These are phyloP conservation scores for Perca flavescens DNA, from an alignment of 2,113 vertebrate genomes.

Conservation along the genomic window DNA sequence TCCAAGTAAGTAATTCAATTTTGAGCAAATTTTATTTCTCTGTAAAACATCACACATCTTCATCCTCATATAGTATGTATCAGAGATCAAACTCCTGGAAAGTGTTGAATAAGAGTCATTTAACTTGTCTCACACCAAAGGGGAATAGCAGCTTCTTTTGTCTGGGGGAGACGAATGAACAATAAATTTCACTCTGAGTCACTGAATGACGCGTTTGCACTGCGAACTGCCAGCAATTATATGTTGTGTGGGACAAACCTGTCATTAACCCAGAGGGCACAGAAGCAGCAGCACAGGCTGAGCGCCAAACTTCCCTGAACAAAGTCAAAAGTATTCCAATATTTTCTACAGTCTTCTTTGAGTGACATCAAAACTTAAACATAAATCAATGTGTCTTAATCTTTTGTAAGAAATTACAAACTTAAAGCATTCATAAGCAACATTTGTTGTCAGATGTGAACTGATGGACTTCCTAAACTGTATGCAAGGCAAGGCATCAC, in stretches of 20 bases:
- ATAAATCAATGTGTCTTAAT: slow-evolving; percentile 1
- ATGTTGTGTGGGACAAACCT: slow-evolving; percentile 65
- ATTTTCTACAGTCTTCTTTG: background rate
- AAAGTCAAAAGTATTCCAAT: slow-evolving; percentile 22
- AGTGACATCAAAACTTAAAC: slow-evolving; percentile 10
- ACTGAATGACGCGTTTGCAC: slow-evolving; percentile 60
- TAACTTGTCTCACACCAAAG: background rate
- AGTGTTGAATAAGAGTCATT: background rate
- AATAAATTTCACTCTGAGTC: slow-evolving; percentile 48
- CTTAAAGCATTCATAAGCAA: background rate
- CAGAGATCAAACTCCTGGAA: background rate
- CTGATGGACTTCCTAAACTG: slow-evolving; percentile 12
- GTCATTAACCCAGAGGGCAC: slow-evolving; percentile 64
- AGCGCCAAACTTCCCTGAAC: slow-evolving; percentile 12
- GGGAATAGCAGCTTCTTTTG: slow-evolving; percentile 28
- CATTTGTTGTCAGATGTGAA: background rate
- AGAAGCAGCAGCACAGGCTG: slow-evolving; percentile 1
- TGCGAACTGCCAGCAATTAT: slow-evolving; percentile 66
- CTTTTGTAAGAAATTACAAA: background rate
- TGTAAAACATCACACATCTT: background rate
- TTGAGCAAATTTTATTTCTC: background rate
- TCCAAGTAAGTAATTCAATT: background rate
- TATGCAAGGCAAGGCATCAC: too few relatives aligned
- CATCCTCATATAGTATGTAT: background rate
- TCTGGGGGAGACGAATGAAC: slow-evolving; percentile 30